Conservation (phyloP, 1,140 invertebrate species). For the Homalodisca vitripennis region DNA sequence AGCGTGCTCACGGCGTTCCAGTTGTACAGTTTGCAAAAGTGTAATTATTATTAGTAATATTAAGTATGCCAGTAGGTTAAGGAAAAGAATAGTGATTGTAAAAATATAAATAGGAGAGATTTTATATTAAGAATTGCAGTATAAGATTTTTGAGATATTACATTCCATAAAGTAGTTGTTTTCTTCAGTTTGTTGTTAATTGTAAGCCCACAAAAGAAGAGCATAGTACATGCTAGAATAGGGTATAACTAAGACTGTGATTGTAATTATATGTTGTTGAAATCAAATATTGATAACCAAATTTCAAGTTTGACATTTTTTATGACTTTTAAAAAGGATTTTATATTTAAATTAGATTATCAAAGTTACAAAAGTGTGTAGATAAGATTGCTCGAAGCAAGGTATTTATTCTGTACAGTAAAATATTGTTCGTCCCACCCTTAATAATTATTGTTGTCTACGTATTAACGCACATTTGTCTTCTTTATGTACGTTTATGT, state of each 20-base stretch:
- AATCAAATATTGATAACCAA: constrained; percentile 1
- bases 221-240: constrained; percentile 7
- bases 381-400: constrained; percentile 16
- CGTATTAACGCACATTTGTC: constrained; percentile 8
- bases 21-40: constrained; percentile 7
- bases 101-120: constrained; percentile 14
- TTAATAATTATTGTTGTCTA: neutral
- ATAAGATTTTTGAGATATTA: neutral
- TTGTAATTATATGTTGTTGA: constrained; percentile 12
- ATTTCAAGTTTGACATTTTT: neutral
- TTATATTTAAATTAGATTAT: neutral
- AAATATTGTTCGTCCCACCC: constrained; percentile 17
- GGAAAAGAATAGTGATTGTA: constrained; percentile 16
- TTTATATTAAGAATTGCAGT: constrained; percentile 9
- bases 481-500: neutral
- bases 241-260: constrained; percentile 16
- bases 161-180: constrained; percentile 8
- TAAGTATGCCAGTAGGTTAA: constrained; percentile 14
- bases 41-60: constrained; percentile 6
- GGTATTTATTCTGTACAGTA: constrained; percentile 22
- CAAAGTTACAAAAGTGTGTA: neutral
- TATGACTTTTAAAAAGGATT: neutral
- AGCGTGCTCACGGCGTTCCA: neutral
- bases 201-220: neutral
- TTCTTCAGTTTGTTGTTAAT: neutral